phyloP scores from a whole-genome alignment of 2,888 invertebrate species.

The Drosophila algonquin region DNA sequence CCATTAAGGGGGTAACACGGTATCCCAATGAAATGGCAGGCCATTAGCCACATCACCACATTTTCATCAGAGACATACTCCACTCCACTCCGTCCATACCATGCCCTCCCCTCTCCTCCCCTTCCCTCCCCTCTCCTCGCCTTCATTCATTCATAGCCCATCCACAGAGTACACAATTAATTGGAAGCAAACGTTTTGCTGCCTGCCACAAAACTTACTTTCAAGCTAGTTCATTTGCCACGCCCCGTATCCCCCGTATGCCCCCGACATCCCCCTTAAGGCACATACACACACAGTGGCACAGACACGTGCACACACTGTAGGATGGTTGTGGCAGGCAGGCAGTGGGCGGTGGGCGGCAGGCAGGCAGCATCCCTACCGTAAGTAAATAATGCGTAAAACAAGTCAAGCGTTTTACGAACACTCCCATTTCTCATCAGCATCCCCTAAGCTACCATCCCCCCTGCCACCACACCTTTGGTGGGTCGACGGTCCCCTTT shows the following conservation, averaged over 20 bases:
- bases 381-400: constrained; percentile 76
- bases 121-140: background rate
- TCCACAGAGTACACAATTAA: constrained; percentile 67
- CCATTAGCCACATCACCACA: background rate
- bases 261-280: background rate
- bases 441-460: background rate
- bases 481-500: background rate
- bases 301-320: constrained; percentile 28
- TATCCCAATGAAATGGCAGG: background rate
- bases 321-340: constrained; percentile 7
- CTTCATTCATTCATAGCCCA: constrained; percentile 7
- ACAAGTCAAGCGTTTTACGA: constrained; percentile 77
- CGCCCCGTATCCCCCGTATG: constrained; percentile 35
- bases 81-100: background rate
- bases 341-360: background rate
- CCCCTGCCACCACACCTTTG: background rate
- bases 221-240: constrained; percentile 72
- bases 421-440: constrained; percentile 21
- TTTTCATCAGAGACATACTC: too few species aligned
- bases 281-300: constrained; percentile 11
- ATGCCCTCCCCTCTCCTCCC: background rate
- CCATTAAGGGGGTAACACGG: background rate
- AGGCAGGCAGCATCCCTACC: constrained; percentile 59
- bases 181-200: constrained; percentile 70
- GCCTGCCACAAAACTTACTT: constrained; percentile 65